phyloP scores from a whole-genome alignment of 2,797 vertebrate species.

The Gadopsis bispinosus region DNA sequence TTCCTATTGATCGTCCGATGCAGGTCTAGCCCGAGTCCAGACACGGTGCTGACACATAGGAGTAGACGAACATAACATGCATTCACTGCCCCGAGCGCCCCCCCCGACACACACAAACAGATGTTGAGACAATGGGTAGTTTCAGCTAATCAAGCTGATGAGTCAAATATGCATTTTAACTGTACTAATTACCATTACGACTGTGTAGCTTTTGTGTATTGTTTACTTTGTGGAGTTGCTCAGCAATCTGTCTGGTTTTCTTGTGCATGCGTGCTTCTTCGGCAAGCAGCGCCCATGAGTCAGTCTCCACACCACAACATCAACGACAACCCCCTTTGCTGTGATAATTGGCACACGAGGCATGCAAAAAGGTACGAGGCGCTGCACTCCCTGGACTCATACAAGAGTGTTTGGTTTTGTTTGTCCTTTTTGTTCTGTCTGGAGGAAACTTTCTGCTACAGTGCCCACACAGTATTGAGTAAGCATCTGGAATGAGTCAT shows the following conservation, averaged over 20 bases:
- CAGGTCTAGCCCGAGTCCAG: constrained; percentile 64
- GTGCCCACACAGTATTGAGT: constrained; percentile 79
- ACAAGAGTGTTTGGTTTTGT: constrained; percentile 49
- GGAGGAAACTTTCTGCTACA: constrained; percentile 74
- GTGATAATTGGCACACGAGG: constrained; percentile 14
- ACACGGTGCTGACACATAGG: constrained; percentile 39
- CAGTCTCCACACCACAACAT: background rate
- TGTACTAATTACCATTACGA: constrained; percentile 20
- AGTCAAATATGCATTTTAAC: constrained; percentile 22
- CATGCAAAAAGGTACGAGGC: constrained; percentile 12
- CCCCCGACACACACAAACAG: constrained; percentile 19
- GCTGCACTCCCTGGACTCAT: constrained; percentile 11
- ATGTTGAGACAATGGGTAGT: constrained; percentile 30
- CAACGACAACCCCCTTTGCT: background rate
- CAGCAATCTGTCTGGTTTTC: constrained; percentile 19
- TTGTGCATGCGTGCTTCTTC: background rate
- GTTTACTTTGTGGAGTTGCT: constrained; percentile 6
- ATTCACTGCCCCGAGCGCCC: constrained; percentile 38
- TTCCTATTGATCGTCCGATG: constrained; percentile 74
- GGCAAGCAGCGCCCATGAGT: background rate
- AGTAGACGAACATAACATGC: constrained; percentile 43
- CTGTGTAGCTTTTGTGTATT: constrained; percentile 25
- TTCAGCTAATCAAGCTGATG: constrained; percentile 3
- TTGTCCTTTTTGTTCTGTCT: constrained; percentile 62
- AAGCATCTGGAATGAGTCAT: constrained; percentile 83